phyloP scores from a whole-genome alignment of 2,113 vertebrate species.

The Eclectus roratus region DNA sequence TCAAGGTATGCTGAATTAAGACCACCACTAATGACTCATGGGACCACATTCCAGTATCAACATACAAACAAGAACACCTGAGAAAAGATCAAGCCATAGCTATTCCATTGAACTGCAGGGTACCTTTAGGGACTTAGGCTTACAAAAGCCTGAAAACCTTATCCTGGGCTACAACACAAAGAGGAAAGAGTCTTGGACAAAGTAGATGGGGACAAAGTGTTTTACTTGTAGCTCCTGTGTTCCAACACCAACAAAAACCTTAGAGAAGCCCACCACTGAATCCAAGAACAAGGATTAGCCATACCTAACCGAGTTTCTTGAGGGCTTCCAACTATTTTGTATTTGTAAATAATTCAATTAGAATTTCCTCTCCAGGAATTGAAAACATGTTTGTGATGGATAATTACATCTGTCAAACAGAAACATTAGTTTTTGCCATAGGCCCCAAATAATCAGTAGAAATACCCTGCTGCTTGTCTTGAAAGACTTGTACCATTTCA shows the following conservation, averaged over 20 bases:
- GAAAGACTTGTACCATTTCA: background rate
- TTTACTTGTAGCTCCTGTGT: background rate
- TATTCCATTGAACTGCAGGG: background rate
- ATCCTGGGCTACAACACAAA: background rate
- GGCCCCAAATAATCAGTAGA: background rate
- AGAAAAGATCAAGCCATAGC: background rate
- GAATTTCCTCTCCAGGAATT: background rate
- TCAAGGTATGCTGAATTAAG: background rate
- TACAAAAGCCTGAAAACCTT: background rate
- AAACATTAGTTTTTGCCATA: background rate
- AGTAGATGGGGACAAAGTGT: background rate
- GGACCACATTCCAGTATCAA: background rate
- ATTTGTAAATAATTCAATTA: background rate
- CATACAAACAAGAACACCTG: background rate
- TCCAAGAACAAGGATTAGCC: background rate
- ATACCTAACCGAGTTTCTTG: background rate
- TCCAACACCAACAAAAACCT: background rate
- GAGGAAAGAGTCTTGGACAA: background rate
- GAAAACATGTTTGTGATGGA: background rate
- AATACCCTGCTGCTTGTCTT: background rate
- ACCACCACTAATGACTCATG: background rate
- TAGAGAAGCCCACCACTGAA: background rate
- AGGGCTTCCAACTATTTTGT: background rate
- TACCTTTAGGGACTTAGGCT: background rate
- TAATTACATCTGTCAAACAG: background rate